phyloP scores from a whole-genome alignment of 1,140 invertebrate species.

The Euwallacea similis region DNA sequence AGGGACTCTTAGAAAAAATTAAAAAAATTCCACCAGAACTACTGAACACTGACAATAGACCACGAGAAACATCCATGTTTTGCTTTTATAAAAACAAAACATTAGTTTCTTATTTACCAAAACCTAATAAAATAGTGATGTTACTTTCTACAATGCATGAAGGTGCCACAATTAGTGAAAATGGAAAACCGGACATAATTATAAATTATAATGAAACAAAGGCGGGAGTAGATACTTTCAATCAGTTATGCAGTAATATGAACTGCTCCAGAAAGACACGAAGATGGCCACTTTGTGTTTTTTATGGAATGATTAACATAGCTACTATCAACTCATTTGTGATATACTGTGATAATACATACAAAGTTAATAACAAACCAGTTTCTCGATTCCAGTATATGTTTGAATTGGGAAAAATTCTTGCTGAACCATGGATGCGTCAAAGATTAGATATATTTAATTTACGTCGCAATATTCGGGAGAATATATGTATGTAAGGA shows the following conservation, averaged over 20 bases:
- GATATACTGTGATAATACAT: slow-evolving; percentile 29
- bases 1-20: slow-evolving; percentile 48
- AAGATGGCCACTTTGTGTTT: slow-evolving; percentile 32
- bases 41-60: slow-evolving; percentile 17
- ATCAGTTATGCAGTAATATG: slow-evolving; percentile 53
- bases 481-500: too few relatives aligned
- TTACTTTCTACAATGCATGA: slow-evolving; percentile 13
- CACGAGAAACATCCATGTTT: slow-evolving; percentile 23
- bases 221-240: slow-evolving; percentile 55
- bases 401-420: slow-evolving; percentile 20
- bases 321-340: slow-evolving; percentile 43
- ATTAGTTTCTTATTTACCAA: slow-evolving; percentile 24
- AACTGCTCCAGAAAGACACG: slow-evolving; percentile 39
- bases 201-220: slow-evolving; percentile 55
- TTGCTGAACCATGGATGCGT: slow-evolving; percentile 22
- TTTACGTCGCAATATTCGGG: slow-evolving; percentile 20
- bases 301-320: slow-evolving; percentile 45
- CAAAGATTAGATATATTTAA: slow-evolving; percentile 16
- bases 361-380: slow-evolving; percentile 16
- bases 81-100: slow-evolving; percentile 25
- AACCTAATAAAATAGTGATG: slow-evolving; percentile 11
- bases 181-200: slow-evolving; percentile 35
- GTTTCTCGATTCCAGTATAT: slow-evolving; percentile 16
- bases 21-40: slow-evolving; percentile 48
- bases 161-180: slow-evolving; percentile 10